phyloP scores from a whole-genome alignment of 2,888 invertebrate species.

The Thumatha senex region DNA sequence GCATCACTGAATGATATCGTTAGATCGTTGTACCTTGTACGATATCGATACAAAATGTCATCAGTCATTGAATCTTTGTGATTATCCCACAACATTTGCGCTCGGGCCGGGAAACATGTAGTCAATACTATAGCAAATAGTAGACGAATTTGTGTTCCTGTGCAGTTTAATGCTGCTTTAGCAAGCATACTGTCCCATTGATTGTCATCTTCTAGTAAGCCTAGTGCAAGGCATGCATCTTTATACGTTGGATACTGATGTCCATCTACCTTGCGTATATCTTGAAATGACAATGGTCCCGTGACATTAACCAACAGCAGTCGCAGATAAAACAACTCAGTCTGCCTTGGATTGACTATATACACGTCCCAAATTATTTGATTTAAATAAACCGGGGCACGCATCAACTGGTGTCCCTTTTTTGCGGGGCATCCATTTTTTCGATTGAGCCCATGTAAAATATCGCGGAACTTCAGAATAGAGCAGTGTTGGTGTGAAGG shows the following conservation, averaged over 20 bases:
- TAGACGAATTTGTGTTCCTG: not conserved
- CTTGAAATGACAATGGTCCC: not conserved
- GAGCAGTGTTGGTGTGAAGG: conserved; percentile 6
- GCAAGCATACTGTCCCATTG: not conserved
- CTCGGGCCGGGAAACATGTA: not conserved
- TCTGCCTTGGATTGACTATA: conserved; percentile 11
- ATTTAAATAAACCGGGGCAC: conserved; percentile 1
- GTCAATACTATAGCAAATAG: not conserved
- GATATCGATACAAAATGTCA: conserved; percentile 31
- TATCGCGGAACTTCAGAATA: conserved; percentile 9
- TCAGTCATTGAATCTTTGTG: conserved; percentile 11
- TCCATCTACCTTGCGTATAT: not conserved
- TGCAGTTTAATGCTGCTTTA: not conserved
- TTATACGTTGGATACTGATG: too few relatives aligned
- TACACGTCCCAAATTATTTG: conserved; percentile 5
- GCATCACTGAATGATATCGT: conserved; percentile 27
- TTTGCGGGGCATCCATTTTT: conserved; percentile 17
- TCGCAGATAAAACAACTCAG: conserved; percentile 10
- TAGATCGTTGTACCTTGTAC: conserved; percentile 28
- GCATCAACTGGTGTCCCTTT: conserved; percentile 9
- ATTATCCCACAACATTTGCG: not conserved
- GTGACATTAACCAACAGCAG: not conserved
- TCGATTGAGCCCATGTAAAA: conserved; percentile 4
- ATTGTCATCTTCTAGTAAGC: not conserved
- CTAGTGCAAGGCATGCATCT: not conserved